Conservation (phyloP, 1,140 invertebrate species). For the Aleiodes sp. region DNA sequence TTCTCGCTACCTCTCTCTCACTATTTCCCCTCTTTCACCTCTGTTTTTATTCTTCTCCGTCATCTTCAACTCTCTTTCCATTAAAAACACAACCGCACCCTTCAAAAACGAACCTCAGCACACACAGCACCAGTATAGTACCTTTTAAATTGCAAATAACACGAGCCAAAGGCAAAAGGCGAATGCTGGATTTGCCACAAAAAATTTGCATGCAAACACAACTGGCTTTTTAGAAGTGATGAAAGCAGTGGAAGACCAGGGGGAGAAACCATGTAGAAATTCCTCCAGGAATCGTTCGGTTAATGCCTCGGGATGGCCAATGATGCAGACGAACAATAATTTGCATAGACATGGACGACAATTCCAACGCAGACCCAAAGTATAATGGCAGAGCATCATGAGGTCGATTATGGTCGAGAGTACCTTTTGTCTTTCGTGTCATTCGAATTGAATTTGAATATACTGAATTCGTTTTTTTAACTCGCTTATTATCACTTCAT, state of each 20-base stretch:
- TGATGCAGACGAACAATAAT: neutral
- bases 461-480: no score
- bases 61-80: neutral
- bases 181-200: constrained; percentile 3
- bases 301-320: neutral
- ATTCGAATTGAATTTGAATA: neutral
- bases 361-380: neutral
- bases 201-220: constrained; percentile 24
- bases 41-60: no score
- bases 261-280: neutral
- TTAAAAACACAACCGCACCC: constrained; percentile 11
- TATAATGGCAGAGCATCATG: neutral
- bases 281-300: neutral
- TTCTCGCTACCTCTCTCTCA: no score
- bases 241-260: neutral
- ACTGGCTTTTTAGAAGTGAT: neutral
- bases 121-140: constrained; percentile 12
- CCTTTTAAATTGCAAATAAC: constrained; percentile 18
- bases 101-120: constrained; percentile 12
- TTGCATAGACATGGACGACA: neutral
- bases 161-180: constrained; percentile 10
- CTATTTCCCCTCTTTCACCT: no score
- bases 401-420: neutral
- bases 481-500: neutral
- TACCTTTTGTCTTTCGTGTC: neutral